Conservation (phyloP, 2,888 invertebrate species). For the Scrobipalpa atriplicella region DNA sequence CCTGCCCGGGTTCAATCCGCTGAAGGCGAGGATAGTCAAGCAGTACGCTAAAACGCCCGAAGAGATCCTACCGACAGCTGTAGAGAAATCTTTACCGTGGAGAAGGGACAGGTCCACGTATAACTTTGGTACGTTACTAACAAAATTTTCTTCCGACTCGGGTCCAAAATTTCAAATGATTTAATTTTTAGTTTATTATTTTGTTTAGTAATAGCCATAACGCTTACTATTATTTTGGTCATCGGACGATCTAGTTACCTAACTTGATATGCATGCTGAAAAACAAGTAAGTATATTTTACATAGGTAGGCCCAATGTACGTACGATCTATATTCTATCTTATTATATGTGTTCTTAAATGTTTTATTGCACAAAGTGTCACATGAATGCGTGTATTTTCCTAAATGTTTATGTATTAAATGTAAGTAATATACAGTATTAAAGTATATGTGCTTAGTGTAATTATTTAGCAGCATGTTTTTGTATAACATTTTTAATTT, state of each 20-base stretch:
- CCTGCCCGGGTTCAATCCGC: conserved; percentile 86
- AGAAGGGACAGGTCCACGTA: conserved; percentile 89
- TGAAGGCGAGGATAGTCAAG: conserved; percentile 87
- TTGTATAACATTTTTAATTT: neutral
- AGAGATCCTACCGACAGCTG: conserved; percentile 87
- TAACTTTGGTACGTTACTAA: conserved; percentile 86
- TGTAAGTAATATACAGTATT: neutral
- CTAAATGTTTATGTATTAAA: neutral
- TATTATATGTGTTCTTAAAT: neutral
- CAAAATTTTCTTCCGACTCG: conserved; percentile 35
- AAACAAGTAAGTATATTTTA: conserved; percentile 2
- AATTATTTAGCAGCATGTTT: neutral
- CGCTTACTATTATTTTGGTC: conserved; percentile 20
- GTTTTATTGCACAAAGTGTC: conserved; percentile 6
- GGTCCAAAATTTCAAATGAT: conserved; percentile 49
- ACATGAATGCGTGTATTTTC: neutral
- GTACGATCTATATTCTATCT: neutral
- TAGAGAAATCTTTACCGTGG: conserved; percentile 94
- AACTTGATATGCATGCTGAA: neutral
- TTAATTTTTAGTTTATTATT: conserved; percentile 16
- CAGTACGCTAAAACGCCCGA: conserved; percentile 85
- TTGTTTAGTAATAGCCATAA: conserved; percentile 7
- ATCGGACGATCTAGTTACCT: neutral
- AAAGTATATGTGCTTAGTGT: neutral
- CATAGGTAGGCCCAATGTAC: neutral